phyloP scores from a whole-genome alignment of 2,888 invertebrate genomes.

The Sinohyriopsis cumingii region DNA sequence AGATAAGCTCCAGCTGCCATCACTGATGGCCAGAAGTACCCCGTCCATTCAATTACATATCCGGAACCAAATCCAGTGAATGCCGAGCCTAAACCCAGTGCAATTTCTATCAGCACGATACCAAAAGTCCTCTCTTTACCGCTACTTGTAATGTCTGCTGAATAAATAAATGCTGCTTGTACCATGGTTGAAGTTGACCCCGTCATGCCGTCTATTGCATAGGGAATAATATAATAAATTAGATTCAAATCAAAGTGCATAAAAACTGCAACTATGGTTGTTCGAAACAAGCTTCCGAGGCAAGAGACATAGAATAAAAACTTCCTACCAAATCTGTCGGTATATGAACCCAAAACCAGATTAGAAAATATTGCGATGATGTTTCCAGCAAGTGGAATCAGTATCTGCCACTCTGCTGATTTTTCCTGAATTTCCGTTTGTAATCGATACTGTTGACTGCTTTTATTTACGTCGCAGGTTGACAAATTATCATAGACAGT shows the following conservation, averaged over 20 bases:
- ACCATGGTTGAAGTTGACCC: slow-evolving; percentile 31
- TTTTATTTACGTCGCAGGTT: slow-evolving; percentile 15
- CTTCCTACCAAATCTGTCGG: slow-evolving; percentile 40
- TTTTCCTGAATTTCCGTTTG: slow-evolving; percentile 27
- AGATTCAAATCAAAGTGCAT: slow-evolving; percentile 30
- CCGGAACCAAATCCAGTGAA: slow-evolving; percentile 26
- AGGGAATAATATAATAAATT: slow-evolving; percentile 21
- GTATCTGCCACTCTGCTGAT: slow-evolving; percentile 30
- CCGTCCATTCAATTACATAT: slow-evolving; percentile 26
- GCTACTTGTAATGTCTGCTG: slow-evolving; percentile 34
- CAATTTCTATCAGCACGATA: slow-evolving; percentile 29
- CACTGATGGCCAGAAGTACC: slow-evolving; percentile 23
- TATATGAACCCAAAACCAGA: slow-evolving; percentile 31
- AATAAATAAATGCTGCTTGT: slow-evolving; percentile 24
- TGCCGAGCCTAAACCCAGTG: slow-evolving; percentile 25
- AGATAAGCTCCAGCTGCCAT: slow-evolving; percentile 12
- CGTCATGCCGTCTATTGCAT: slow-evolving; percentile 34
- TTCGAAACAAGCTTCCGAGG: slow-evolving; percentile 25
- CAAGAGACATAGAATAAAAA: slow-evolving; percentile 27
- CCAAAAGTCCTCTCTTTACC: slow-evolving; percentile 33
- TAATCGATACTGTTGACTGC: slow-evolving; percentile 6
- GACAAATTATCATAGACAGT: slow-evolving; percentile 14
- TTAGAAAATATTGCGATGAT: slow-evolving; percentile 24
- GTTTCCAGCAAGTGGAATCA: slow-evolving; percentile 23
- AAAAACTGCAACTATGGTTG: slow-evolving; percentile 14